Evolutionary conservation across 2,113 vertebrate genomes (phyloP), one percentile per base, ranked within the genome.

Genomic region (Puntigrus tetrazona): DNA sequence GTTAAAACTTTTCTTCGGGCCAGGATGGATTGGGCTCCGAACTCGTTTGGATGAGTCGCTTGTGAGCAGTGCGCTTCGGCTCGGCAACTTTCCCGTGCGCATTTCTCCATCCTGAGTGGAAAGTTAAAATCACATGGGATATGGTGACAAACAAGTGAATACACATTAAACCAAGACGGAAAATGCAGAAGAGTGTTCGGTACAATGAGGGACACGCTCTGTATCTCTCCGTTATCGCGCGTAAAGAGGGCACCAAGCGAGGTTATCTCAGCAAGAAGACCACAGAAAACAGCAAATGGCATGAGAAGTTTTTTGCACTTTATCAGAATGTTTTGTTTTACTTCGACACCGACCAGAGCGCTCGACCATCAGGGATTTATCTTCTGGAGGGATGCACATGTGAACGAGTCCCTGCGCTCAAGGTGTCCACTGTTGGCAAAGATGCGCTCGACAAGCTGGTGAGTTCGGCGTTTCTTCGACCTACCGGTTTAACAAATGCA

Each of bases 311-410:
- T 95, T 98, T 99, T 91, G 96, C 96, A 3, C 96, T 99, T 7
- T 97, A 97, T 91, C 97, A 99, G 86, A 99, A 99, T 93, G 92
- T 99, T 75, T 94, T 99, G 18, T 99, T 99, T 92, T 99, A 98
- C 94, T 99, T 97, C 92, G 98, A 99, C 88, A 95, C 94, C 81
- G 98, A 99, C 92, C 97, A 98, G 89, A 99, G 97, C 91, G 90
- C 95, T 82, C 95, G 97, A 43, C 96, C 97, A 18, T 95, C 97
- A 3, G 98, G 97, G 93, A 96, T 99, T 92, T 98, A 99, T 92
- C 95, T 99, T 94, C 93, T 99, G 94, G 98, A 99, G 86, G 97
- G 98, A 82, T 97, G 97, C 94, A 97, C 94, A 92, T 99, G 98
- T 91, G 97, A 98, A 91, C 92, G 97, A 90, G 92, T 95, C 43